These are phyloP conservation scores for western clawed frog (Xenopus tropicalis) DNA, from an alignment of 2,113 vertebrate genomes.

Conservation along the genomic window DNA sequence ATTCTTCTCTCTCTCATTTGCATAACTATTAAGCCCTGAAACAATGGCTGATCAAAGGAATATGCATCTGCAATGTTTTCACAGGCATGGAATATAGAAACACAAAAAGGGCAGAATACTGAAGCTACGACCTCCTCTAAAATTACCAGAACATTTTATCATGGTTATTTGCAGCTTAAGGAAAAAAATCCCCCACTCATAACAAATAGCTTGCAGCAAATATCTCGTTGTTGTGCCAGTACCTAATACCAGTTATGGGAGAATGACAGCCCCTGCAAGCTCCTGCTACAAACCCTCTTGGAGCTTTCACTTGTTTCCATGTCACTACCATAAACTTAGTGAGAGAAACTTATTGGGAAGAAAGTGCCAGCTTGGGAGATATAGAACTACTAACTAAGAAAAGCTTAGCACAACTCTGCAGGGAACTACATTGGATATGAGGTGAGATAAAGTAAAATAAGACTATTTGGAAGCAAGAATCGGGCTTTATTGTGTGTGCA, in stretches of 20 bases:
- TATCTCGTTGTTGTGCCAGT: not conserved
- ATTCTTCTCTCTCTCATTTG: conserved; percentile 31
- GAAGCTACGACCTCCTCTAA: conserved; percentile 24
- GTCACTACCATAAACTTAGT: not conserved
- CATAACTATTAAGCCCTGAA: conserved; percentile 43
- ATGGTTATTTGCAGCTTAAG: not conserved
- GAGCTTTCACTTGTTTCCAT: too few relatives aligned
- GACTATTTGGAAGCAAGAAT: not conserved
- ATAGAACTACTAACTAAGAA: conserved; percentile 9
- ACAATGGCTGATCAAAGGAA: conserved; percentile 39
- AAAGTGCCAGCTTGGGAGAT: conserved; percentile 2
- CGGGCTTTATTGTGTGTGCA: conserved; percentile 3
- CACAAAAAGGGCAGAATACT: conserved; percentile 23
- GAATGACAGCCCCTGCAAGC: not conserved
- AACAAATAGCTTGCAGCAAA: not conserved
- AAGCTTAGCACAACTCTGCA: not conserved
- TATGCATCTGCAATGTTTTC: conserved; percentile 29
- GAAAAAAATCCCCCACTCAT: not conserved
- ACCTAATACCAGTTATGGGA: not conserved
- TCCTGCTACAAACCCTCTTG: not conserved
- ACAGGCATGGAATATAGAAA: not conserved
- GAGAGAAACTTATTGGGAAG: conserved; percentile 4
- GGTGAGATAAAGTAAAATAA: not conserved
- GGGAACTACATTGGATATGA: conserved; percentile 1
- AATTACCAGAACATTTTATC: conserved; percentile 27